A percentile compares a stretch with the other conserved stretches of the same genome.
phyloP scores from a whole-genome alignment of 2,888 invertebrate species.

The Argynnis bischoffii region DNA sequence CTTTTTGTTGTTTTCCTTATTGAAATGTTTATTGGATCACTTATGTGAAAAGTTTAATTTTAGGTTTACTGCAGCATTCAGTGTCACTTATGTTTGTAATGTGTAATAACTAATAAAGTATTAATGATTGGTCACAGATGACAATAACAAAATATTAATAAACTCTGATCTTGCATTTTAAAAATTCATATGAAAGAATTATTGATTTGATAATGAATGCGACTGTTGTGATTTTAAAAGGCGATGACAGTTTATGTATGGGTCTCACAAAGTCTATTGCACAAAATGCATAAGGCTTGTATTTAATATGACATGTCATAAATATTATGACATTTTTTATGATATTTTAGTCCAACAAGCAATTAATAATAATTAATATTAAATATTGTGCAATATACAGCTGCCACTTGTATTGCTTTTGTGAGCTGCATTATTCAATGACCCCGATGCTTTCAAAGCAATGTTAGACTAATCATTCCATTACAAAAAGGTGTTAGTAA shows the following conservation, averaged over 20 bases:
- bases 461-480: slow-evolving; percentile 19
- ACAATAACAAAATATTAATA: not conserved
- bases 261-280: slow-evolving; percentile 27
- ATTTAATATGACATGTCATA: not conserved
- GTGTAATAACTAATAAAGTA: too few species aligned
- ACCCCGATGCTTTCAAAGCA: slow-evolving; percentile 25
- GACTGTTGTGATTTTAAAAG: not conserved
- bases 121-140: too few species aligned
- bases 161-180: not conserved
- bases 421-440: slow-evolving; percentile 22
- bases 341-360: not conserved
- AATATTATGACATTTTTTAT: not conserved
- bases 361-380: not conserved
- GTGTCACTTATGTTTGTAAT: too few species aligned
- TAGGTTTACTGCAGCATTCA: too few species aligned
- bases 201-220: not conserved
- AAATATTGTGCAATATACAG: slow-evolving; percentile 20
- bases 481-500: slow-evolving; percentile 5
- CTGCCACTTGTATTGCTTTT: slow-evolving; percentile 21
- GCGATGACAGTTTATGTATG: slow-evolving; percentile 13
- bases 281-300: slow-evolving; percentile 11
- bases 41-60: too few species aligned
- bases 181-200: too few species aligned
- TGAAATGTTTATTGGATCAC: too few species aligned
- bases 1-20: too few species aligned